A percentile compares a stretch with the other conserved stretches of the same genome.
phyloP scores from a whole-genome alignment of 2,113 vertebrate genomes.

The Lamprologus sp. region DNA sequence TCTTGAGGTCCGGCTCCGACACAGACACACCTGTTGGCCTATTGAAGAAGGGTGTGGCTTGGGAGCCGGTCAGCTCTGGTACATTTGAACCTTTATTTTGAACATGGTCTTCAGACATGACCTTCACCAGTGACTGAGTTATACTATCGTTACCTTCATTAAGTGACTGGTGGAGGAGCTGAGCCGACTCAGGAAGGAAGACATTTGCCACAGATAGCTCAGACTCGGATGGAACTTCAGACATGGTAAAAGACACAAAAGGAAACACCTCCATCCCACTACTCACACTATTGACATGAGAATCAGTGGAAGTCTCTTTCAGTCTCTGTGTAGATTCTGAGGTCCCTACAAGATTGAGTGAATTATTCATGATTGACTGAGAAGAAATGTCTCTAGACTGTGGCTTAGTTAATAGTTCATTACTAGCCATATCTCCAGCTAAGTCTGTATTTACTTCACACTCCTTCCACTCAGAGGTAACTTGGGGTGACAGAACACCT shows the following conservation, averaged over 20 bases:
- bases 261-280: not conserved
- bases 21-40: fast-evolving
- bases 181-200: not conserved
- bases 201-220: fast-evolving
- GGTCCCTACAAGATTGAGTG: not conserved
- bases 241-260: not conserved
- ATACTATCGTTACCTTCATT: not conserved
- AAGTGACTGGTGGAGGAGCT: fast-evolving
- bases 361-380: not conserved
- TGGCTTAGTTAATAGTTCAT: not conserved
- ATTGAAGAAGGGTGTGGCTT: not conserved
- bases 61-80: not conserved
- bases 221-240: fast-evolving
- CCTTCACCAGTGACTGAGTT: not conserved
- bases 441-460: not conserved
- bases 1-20: not conserved
- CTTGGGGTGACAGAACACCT: too few species aligned
- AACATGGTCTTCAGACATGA: not conserved
- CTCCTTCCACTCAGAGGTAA: fast-evolving
- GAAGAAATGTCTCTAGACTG: not conserved
- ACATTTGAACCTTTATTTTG: not conserved
- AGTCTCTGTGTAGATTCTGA: not conserved
- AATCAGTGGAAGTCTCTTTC: not conserved
- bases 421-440: not conserved
- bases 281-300: fast-evolving